Percentiles rank a stretch among this genome's conserved stretches.
Conservation (phyloP, 2,797 vertebrate species). For the Lagodon rhomboides region DNA sequence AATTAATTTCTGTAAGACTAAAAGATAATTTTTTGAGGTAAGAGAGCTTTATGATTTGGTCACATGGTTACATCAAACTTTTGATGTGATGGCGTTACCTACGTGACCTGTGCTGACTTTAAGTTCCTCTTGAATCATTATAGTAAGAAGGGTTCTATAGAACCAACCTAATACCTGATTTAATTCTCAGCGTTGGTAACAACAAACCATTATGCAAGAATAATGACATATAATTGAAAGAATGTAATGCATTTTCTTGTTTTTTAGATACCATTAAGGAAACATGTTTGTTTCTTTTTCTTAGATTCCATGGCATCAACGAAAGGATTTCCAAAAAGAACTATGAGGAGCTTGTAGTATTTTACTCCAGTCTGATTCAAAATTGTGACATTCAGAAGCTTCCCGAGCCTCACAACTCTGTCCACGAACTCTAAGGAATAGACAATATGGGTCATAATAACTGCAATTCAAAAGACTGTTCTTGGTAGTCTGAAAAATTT, state of each 20-base stretch:
- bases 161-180: neutral
- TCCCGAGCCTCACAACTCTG: constrained; percentile 80
- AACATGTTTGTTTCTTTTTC: neutral
- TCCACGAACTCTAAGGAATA: constrained; percentile 89
- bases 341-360: constrained; percentile 90
- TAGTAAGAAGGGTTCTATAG: neutral
- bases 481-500: neutral
- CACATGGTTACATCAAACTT: constrained; percentile 7
- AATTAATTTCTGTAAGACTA: neutral
- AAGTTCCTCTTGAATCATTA: neutral
- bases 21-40: constrained; percentile 5
- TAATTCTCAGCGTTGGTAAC: neutral
- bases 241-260: neutral
- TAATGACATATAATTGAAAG: neutral
- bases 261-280: neutral
- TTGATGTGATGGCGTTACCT: constrained; percentile 18
- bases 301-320: constrained; percentile 94
- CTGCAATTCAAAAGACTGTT: neutral
- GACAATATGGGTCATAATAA: neutral
- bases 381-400: constrained; percentile 88
- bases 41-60: constrained; percentile 3
- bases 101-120: constrained; percentile 1
- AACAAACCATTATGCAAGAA: neutral
- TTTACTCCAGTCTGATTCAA: constrained; percentile 92
- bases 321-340: constrained; percentile 93